phyloP scores from a whole-genome alignment of 2,888 invertebrate species.

The Athalia circularis region DNA sequence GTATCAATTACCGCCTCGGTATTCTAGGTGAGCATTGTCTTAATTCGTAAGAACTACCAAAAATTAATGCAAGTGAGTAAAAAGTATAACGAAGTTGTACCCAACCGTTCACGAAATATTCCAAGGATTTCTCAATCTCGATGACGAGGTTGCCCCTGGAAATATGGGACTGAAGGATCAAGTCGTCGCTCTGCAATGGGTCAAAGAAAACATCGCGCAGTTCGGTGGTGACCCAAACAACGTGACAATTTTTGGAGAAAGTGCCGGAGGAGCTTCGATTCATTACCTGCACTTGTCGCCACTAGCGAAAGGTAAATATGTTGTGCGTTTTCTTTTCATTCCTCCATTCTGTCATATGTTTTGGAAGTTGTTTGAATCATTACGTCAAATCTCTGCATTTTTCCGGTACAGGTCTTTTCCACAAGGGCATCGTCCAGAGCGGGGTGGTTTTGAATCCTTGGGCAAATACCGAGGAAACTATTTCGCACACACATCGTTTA shows the following conservation, averaged over 20 bases:
- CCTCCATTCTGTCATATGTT: too few species aligned
- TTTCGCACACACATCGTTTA: constrained; percentile 42
- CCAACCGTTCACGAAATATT: too few species aligned
- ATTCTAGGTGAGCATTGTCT: too few species aligned
- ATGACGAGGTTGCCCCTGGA: constrained; percentile 60
- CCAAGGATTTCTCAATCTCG: constrained; percentile 65
- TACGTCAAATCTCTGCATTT: too few species aligned
- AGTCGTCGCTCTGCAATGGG: constrained; percentile 62
- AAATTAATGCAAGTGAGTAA: too few species aligned
- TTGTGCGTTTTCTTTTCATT: too few species aligned
- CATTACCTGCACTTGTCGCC: constrained; percentile 60
- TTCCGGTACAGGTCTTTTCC: constrained; percentile 59
- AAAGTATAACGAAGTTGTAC: background rate
- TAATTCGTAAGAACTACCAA: too few species aligned
- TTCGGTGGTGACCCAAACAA: constrained; percentile 65
- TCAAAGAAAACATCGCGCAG: constrained; percentile 61
- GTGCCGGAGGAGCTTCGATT: constrained; percentile 57
- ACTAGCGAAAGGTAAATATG: constrained; percentile 57
- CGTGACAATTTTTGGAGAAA: constrained; percentile 63
- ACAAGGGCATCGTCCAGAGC: constrained; percentile 64
- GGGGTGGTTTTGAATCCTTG: constrained; percentile 53
- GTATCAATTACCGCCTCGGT: too few species aligned
- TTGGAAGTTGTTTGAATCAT: too few species aligned
- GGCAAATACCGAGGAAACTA: background rate
- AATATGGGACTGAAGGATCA: constrained; percentile 67